Conservation (phyloP, 2,797 vertebrate species). For the Mormyrops boulengeri region DNA sequence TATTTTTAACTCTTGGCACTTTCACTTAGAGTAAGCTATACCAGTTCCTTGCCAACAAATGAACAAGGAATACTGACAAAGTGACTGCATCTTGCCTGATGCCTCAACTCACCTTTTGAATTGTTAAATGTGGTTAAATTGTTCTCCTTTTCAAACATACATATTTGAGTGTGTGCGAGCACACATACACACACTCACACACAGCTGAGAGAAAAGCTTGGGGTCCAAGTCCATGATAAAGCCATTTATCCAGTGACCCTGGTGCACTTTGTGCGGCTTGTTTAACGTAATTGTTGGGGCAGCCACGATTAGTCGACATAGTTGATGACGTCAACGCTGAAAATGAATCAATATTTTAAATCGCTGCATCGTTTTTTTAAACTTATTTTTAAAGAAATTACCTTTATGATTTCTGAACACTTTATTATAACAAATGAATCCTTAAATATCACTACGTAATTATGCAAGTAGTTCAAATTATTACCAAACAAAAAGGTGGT, state of each 20-base stretch:
- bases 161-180: background rate
- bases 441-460: background rate
- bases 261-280: background rate
- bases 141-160: background rate
- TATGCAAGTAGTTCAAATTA: background rate
- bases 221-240: background rate
- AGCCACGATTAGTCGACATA: background rate
- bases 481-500: no score
- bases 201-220: background rate
- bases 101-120: background rate
- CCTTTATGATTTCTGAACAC: background rate
- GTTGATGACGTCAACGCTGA: no score
- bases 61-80: background rate
- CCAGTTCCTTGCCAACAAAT: background rate
- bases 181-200: background rate
- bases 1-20: background rate
- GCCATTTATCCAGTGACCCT: background rate
- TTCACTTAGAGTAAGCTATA: background rate
- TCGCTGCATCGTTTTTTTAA: background rate
- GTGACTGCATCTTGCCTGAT: background rate
- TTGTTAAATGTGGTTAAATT: background rate
- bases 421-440: background rate
- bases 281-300: background rate
- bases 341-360: no score
- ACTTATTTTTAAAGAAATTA: no score